A percentile compares a stretch with the other conserved stretches of the same genome.
phyloP scores from a whole-genome alignment of 1,140 invertebrate species.

The Zaprionus kolodkinae region DNA sequence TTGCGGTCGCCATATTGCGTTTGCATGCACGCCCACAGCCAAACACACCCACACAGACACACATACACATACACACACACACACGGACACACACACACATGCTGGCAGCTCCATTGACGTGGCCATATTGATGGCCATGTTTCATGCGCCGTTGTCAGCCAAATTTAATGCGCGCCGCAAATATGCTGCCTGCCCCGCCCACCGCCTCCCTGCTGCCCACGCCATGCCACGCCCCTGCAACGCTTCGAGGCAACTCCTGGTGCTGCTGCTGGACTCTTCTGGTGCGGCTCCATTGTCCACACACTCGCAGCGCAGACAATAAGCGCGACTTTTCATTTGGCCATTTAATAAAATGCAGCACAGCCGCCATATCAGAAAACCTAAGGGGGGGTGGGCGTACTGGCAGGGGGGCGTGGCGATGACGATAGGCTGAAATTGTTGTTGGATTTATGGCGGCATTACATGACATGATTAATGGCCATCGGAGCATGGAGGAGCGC shows the following conservation, averaged over 20 bases:
- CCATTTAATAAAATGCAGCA: slow-evolving; percentile 81
- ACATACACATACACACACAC: slow-evolving; percentile 22
- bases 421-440: slow-evolving; percentile 62
- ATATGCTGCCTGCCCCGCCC: slow-evolving; percentile 59
- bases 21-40: slow-evolving; percentile 79
- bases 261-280: slow-evolving; percentile 6
- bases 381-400: slow-evolving; percentile 3
- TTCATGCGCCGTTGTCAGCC: slow-evolving; percentile 80
- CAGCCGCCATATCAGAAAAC: slow-evolving; percentile 25
- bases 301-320: slow-evolving; percentile 53
- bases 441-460: slow-evolving; percentile 81
- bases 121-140: slow-evolving; percentile 78
- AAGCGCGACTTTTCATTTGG: slow-evolving; percentile 80
- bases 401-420: neutral
- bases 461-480: slow-evolving; percentile 80
- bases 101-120: slow-evolving; percentile 53
- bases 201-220: neutral
- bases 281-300: slow-evolving; percentile 24
- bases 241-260: neutral
- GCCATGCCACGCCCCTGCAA: neutral
- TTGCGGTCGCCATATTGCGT: slow-evolving; percentile 84
- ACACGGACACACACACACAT: slow-evolving; percentile 24
- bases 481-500: neutral
- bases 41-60: slow-evolving; percentile 50
- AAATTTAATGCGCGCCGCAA: slow-evolving; percentile 81